phyloP scores from a whole-genome alignment of 2,888 invertebrate species.

The Drosophila prolongata region DNA sequence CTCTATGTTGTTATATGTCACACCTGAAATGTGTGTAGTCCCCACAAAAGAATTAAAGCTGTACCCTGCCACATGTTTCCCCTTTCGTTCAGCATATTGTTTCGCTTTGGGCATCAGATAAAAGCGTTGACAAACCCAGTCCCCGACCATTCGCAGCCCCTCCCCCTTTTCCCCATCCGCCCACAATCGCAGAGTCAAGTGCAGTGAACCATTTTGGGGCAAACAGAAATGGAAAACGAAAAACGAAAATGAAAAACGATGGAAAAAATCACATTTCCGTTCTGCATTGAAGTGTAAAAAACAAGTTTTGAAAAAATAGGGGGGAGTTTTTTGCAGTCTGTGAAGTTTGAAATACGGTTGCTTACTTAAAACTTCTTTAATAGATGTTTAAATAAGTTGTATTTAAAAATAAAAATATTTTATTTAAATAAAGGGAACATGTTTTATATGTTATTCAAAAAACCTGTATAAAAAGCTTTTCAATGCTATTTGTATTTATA shows the following conservation, averaged over 20 bases:
- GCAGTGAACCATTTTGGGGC: slow-evolving; percentile 77
- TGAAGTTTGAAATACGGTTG: slow-evolving; percentile 1
- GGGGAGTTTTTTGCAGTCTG: background rate
- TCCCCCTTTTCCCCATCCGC: slow-evolving; percentile 1
- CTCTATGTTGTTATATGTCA: slow-evolving; percentile 5
- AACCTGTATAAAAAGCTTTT: too few species aligned
- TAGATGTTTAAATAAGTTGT: background rate
- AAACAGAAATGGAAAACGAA: slow-evolving; percentile 35
- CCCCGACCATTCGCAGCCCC: slow-evolving; percentile 23
- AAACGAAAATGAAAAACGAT: slow-evolving; percentile 28
- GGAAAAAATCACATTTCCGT: slow-evolving; percentile 69
- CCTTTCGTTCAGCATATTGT: slow-evolving; percentile 50
- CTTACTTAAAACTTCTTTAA: background rate
- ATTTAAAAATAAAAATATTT: background rate
- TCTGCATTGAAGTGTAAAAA: slow-evolving; percentile 68
- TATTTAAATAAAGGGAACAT: too few species aligned
- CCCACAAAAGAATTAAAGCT: slow-evolving; percentile 41
- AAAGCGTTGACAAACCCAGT: slow-evolving; percentile 68
- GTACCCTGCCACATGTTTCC: slow-evolving; percentile 11
- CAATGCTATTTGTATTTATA: background rate
- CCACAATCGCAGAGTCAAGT: slow-evolving; percentile 62
- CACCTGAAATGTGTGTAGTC: slow-evolving; percentile 34
- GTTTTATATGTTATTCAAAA: too few species aligned
- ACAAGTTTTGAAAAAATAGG: slow-evolving; percentile 31
- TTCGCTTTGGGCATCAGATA: slow-evolving; percentile 57